Evolutionary conservation across 2,888 invertebrate genomes (phyloP), one percentile per base, ranked within the genome.

Genomic region (Eupithecia tripunctaria): DNA sequence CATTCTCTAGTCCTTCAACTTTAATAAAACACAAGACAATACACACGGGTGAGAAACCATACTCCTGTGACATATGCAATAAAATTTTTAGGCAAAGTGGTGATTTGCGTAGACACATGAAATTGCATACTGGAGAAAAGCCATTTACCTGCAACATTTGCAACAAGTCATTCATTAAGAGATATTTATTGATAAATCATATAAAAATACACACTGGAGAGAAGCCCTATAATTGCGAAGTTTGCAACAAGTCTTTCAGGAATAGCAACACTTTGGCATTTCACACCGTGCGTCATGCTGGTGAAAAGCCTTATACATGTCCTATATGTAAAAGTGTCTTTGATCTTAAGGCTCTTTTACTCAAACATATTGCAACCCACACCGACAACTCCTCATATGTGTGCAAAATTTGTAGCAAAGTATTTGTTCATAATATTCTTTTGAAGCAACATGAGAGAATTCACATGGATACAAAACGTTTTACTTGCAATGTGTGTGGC

Each of bases 331-430:
- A 70, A 12, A 73, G 41, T 70, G 56, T 66, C 66, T 70, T 73
- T 25, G 67, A 67, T 27, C 68, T 68, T 21, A 72, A 72, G 27
- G 25, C 68, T 15, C 59, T 68, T 5, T 47, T 72, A 68, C 43
- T 65, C 18, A 64, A 68, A 38, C 74, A 74, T 51, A 68, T 71
- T 60, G 38, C 38, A 60, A 60, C 51, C 18, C 77, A 78, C 38
- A 73, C 73, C 1, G 73, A 73, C 1, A 73, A 71, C 69, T 71
- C 69, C 14, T 73, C 78, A n/a, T 68, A 73, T 59, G 41, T 68
- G 2, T 72, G 72, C 32, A 68, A 65, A 8, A 60, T 72, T 36
- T 72, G 72, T 32, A 65, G 68, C 60, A 68, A 65, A 10, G 51
- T 56, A 15, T 72, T 68, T 21, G 47, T 51, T 36, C 63, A 68